phyloP scores from a whole-genome alignment of 2,113 vertebrate species.

The Elaphurus davidianus region DNA sequence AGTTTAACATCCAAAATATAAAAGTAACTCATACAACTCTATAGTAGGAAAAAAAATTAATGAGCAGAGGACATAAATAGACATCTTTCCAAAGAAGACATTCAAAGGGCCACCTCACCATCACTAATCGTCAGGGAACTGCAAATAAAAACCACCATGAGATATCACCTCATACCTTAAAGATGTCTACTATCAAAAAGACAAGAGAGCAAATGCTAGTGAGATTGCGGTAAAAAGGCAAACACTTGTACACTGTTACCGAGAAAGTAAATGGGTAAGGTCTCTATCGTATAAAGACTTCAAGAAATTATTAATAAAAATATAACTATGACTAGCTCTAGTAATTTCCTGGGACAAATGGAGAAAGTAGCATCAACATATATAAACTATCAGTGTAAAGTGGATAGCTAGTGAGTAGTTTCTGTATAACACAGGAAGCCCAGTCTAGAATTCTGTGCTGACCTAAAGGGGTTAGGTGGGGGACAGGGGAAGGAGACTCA shows the following conservation, averaged over 20 bases:
- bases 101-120: background rate
- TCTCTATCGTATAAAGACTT: background rate
- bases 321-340: background rate
- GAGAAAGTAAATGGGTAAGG: background rate
- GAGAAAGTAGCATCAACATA: background rate
- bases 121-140: background rate
- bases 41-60: background rate
- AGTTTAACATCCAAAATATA: background rate
- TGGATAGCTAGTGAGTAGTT: background rate
- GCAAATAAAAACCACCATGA: background rate
- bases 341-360: background rate
- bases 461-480: accelerated
- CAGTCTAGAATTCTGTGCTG: background rate
- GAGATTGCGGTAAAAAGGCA: background rate
- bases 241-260: background rate
- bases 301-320: background rate
- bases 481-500: background rate
- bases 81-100: background rate
- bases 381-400: background rate
- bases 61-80: background rate
- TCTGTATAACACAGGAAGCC: background rate
- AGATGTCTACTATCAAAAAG: background rate
- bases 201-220: background rate
- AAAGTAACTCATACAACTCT: background rate
- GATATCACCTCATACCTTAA: background rate